Evolutionary conservation across 2,113 vertebrate genomes (phyloP), one percentile per base, ranked within the genome.

Genomic region (Brachionichthys hirsutus): DNA sequence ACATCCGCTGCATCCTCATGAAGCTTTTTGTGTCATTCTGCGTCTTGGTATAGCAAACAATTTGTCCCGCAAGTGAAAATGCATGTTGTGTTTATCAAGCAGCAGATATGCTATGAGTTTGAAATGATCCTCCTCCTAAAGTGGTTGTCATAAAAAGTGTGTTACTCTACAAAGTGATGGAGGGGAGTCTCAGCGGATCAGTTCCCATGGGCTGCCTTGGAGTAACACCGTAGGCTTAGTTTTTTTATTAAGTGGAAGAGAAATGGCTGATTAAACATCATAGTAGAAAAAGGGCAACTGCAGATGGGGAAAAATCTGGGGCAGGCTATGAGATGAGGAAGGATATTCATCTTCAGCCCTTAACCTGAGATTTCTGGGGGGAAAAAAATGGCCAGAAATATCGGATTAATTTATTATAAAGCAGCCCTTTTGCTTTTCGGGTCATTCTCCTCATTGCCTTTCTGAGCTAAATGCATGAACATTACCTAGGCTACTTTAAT

Each of bases 221-320:
- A 70, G 49, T 50, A 63, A 30, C 34, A 38, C 52, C 38, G 67
- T 15, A 46, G 57, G 66, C 76, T 70, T 57, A 48, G n/a, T n/a
- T 80, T 77, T 76, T 70, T 69, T 67, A 60, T 62, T 70, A 77
- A 73, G 66, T 55, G 66, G 54, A 45, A 45, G 64, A 73, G 54
- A 7, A 19, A 58, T 61, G 62, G 54, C 12, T 50, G 73, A 78
- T 83, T 71, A 75, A 65, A 70, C 56, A 61, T 22, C 57, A 49
- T 3, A 9, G 66, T 64, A 88, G 82, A 35, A 77, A 75, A 54
- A 57, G 30, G 36, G 24, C 24, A 53, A 71, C 70, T 74, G 72
- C 74, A 85, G 87, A 77, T 87, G 77, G 55, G 54, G 42, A 66
- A 88, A 87, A 88, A 87, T 83, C 70, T 87, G 69, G 87, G 81